A percentile compares a stretch with the other conserved stretches of the same genome.
Conservation (phyloP, 2,113 vertebrate species). For the Garra rufa region DNA sequence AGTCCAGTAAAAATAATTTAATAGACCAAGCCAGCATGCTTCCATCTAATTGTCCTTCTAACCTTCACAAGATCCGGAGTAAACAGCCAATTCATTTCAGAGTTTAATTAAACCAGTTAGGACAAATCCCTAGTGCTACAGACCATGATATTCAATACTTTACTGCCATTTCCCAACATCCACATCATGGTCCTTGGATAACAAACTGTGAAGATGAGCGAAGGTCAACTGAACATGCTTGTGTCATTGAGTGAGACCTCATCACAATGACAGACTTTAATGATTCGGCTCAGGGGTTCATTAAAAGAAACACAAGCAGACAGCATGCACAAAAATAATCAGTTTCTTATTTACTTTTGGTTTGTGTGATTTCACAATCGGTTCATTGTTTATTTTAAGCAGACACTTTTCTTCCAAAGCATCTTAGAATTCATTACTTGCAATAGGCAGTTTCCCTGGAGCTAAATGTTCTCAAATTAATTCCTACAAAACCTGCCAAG, state of each 20-base stretch:
- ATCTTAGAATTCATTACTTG: not conserved
- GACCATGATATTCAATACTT: not conserved
- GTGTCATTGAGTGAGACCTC: constrained; percentile 7
- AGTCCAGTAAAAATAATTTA: constrained; percentile 4
- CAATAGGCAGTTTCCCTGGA: not conserved
- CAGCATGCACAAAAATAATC: not conserved
- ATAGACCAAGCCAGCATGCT: not conserved
- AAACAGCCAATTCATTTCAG: constrained; percentile 12
- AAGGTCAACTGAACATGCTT: not conserved
- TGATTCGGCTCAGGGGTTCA: not conserved
- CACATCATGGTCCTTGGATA: not conserved
- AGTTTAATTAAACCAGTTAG: constrained; percentile 16
- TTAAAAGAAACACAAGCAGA: not conserved
- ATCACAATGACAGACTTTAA: not conserved
- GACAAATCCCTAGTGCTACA: not conserved
- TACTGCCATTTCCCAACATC: not conserved
- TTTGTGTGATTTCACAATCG: not conserved
- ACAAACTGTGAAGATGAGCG: constrained; percentile 20
- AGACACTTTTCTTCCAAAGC: not conserved
- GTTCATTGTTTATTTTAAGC: not conserved
- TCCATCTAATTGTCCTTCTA: constrained; percentile 20
- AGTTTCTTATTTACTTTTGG: not conserved
- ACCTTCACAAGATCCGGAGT: not conserved
- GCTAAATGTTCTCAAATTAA: not conserved
- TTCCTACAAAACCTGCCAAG: not conserved